Evolutionary conservation across 2,888 invertebrate genomes (phyloP), one percentile per base, ranked within the genome.

Genomic region (Drymonia ruficornis): DNA sequence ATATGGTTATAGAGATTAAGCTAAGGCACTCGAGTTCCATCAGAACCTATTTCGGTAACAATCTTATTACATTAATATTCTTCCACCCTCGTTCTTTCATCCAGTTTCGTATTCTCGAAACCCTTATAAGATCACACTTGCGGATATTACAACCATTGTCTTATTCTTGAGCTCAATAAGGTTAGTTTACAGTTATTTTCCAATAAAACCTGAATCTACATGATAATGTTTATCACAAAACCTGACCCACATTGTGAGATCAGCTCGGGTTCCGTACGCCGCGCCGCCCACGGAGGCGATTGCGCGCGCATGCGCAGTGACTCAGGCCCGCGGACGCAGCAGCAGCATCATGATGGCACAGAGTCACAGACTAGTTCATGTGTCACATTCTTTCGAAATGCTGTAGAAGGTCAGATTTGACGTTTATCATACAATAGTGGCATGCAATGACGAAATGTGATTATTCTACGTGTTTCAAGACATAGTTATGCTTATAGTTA

Each of bases 261-360:
- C 48, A 62, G 46, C 55, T 57, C 55, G 48, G 63, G 59, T 76
- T 69, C 66, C 69, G 67, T 58, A 46, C 57, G 55, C 59, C 72
- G 59, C 57, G 55, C 59, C 72, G 59, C 76, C 72, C 58, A 75
- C 64, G n/a, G 50, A 31, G 51, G 61, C 56, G 55, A 56, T 56
- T 59, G 52, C 64, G 54, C 74, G 61, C 61, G 69, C 63, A 56
- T 62, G 61, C 55, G 51, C 42, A 49, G 59, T 76, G 76, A 75
- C 65, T 75, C 76, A 75, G 51, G 54, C 34, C 34, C 54, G 56
- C 63, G 57, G 63, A 64, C 62, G 53, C 43, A 53, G 50, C 44
- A 52, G 57, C 52, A 46, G 44, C 43, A n/a, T 4, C 36, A 13
- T 36, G 36, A 36, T 36, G 36, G n/a, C 13, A 36, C 36, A 36